Evolutionary conservation across 2,113 vertebrate species (phyloP).

Genomic region (Diadophis punctatus): DNA sequence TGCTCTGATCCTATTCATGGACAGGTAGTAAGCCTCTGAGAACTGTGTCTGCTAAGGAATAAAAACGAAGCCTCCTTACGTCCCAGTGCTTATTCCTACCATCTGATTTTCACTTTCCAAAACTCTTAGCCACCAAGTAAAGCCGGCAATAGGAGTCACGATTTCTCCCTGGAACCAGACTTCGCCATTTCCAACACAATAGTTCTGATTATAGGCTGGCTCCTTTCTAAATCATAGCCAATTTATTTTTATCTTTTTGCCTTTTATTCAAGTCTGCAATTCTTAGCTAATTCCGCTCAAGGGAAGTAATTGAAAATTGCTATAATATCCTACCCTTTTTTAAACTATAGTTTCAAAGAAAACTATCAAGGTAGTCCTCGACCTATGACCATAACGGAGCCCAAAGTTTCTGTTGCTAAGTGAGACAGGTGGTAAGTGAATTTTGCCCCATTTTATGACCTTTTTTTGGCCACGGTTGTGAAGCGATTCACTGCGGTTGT

Average conservation of each 20-base stretch:
- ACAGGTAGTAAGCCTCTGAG: neutral
- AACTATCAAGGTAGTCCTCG: neutral
- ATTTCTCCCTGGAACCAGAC: neutral
- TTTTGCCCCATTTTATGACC: neutral
- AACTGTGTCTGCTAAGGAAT: neutral
- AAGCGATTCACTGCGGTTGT: neutral
- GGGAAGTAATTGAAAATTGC: neutral
- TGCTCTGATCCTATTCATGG: neutral
- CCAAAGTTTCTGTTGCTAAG: neutral
- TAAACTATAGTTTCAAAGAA: neutral
- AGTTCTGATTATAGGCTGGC: neutral
- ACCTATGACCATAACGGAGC: neutral
- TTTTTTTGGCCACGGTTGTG: neutral
- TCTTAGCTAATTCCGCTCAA: neutral
- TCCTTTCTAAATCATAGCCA: neutral
- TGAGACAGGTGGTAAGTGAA: neutral
- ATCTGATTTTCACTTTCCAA: neutral
- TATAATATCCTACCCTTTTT: neutral
- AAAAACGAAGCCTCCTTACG: fast-evolving
- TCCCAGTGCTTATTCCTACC: neutral
- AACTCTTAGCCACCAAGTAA: neutral
- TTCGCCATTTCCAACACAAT: neutral
- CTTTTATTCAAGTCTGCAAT: neutral
- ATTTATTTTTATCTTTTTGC: neutral
- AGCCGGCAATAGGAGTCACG: neutral